Evolutionary conservation across 64 coral and sea anemone genomes (phyloP).

Genomic region (Orbicella faveolata): DNA sequence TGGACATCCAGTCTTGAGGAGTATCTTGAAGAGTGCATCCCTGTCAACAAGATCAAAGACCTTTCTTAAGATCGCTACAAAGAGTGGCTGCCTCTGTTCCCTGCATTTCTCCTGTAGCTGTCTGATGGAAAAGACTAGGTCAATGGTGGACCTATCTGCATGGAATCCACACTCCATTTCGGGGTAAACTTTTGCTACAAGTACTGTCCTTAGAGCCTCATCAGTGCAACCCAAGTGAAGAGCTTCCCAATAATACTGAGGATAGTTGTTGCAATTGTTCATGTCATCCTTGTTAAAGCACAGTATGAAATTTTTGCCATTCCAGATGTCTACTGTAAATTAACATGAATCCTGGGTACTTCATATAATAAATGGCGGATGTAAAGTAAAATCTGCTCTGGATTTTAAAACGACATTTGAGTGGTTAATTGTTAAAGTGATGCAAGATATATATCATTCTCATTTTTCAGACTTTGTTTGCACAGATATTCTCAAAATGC

Average conservation of each 20-base stretch:
- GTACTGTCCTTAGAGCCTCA: not conserved
- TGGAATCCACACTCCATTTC: not conserved
- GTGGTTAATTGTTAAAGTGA: too few species aligned
- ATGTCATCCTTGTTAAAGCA: not conserved
- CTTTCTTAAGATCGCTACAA: too few species aligned
- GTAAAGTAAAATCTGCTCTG: too few species aligned
- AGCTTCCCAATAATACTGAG: constrained; percentile 12
- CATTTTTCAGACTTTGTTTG: too few species aligned
- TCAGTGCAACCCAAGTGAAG: not conserved
- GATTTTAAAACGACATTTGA: too few species aligned
- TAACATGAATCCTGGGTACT: too few species aligned
- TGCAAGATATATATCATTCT: too few species aligned
- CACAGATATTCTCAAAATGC: too few species aligned
- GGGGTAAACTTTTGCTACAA: not conserved
- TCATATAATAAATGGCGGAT: too few species aligned
- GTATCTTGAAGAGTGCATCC: not conserved
- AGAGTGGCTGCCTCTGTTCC: not conserved
- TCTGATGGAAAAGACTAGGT: not conserved
- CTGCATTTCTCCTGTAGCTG: constrained; percentile 10
- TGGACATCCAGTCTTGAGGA: not conserved
- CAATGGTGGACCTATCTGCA: not conserved
- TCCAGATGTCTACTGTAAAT: too few species aligned
- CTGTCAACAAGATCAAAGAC: too few species aligned
- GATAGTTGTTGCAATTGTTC: constrained; percentile 52
- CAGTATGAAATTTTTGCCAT: too few species aligned